Percentiles rank a stretch among this genome's conserved stretches.
phyloP scores from a whole-genome alignment of 1,140 invertebrate species.

The Gryon sp. region DNA sequence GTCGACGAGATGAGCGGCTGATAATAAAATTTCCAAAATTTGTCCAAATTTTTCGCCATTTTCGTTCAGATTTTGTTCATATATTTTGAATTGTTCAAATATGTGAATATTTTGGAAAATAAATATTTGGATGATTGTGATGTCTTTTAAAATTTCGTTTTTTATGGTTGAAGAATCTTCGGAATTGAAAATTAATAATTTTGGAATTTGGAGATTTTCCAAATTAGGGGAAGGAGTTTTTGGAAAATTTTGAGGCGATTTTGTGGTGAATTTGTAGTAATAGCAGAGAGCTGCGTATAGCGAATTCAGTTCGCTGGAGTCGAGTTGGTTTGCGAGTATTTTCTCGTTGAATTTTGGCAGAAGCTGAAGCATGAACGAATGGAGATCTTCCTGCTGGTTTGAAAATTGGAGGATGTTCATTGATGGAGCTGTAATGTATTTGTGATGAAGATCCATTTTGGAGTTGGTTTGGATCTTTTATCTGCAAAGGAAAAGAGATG shows the following conservation, averaged over 20 bases:
- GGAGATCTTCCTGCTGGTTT: neutral
- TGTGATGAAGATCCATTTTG: neutral
- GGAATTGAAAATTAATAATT: neutral
- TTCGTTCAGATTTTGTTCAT: neutral
- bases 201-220: neutral
- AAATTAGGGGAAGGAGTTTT: too few species aligned
- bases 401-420: neutral
- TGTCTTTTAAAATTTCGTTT: neutral
- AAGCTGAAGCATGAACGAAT: neutral
- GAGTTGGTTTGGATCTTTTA: too few species aligned
- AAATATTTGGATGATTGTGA: constrained; percentile 18
- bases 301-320: too few species aligned
- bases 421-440: neutral
- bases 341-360: too few species aligned
- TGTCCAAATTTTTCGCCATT: too few species aligned
- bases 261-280: too few species aligned
- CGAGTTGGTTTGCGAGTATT: too few species aligned
- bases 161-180: neutral
- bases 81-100: neutral
- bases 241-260: too few species aligned
- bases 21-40: too few species aligned
- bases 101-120: neutral
- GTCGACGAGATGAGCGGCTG: too few species aligned
- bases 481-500: too few species aligned
- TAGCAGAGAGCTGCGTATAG: too few species aligned